A percentile compares a stretch with the other conserved stretches of the same genome.
Evolutionary conservation across 2,888 invertebrate genomes (phyloP).

Genomic region (Cloeon dipterum): DNA sequence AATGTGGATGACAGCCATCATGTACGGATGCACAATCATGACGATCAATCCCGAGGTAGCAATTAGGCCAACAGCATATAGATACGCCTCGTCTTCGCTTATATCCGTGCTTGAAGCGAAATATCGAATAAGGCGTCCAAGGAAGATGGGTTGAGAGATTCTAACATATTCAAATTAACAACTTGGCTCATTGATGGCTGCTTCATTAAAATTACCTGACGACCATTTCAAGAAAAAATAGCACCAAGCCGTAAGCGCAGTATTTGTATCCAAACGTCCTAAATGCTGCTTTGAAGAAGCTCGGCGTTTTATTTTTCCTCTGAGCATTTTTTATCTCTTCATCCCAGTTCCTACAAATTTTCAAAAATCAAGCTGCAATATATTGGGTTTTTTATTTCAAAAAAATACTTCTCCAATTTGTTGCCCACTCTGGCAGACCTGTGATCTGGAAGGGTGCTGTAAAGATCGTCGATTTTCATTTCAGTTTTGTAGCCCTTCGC

Average conservation of each 20-base stretch:
- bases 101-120: constrained; percentile 12
- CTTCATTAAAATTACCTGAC: no score
- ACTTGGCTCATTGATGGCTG: no score
- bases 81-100: constrained; percentile 44
- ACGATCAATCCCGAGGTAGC: constrained; percentile 50
- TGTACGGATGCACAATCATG: constrained; percentile 68
- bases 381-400: no score
- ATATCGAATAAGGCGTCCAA: constrained; percentile 3
- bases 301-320: no score
- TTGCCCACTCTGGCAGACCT: constrained; percentile 45
- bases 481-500: constrained; percentile 47
- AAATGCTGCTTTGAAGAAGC: no score
- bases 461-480: constrained; percentile 48
- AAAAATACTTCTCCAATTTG: constrained; percentile 9
- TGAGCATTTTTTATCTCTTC: no score
- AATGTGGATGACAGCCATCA: constrained; percentile 57
- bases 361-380: no score
- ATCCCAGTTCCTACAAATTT: no score
- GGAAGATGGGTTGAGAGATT: constrained; percentile 4
- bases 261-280: no score
- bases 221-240: no score
- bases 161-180: neutral
- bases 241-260: no score
- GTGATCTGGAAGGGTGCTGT: constrained; percentile 41
- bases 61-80: constrained; percentile 50